Base-by-base conservation (phyloP, 2,888 invertebrate genomes). In the Morpho helenor region DNA sequence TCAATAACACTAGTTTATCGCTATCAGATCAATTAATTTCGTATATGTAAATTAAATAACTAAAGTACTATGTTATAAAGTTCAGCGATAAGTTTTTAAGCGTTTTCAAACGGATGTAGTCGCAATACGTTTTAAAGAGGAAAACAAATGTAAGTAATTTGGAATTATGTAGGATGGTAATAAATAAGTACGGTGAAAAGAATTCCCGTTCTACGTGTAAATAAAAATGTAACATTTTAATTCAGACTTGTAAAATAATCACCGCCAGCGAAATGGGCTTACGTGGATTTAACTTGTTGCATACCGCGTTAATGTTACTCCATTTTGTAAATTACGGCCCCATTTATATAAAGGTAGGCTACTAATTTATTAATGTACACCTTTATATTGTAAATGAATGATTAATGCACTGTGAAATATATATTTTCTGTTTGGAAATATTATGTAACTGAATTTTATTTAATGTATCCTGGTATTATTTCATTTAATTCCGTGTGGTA, bases 211-310 rank as follows among this genome's bases (percentile, higher is more conserved):
- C 41, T 9, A 16, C n/a, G 42, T 57, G 10, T 40, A 46, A 45
- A 52, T 52, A 49, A 60, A 56, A 47, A 39, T 42, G 31, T 50
- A 22, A 60, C 49, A 53, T 59, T 63, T 60, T 59, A 60, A 61
- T 61, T 59, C 57, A 49, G 39, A 50, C 49, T 61, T 40, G 56
- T 56, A 59, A 61, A 62, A 59, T 61, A 63, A 61, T 61, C 56
- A 62, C 53, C 59, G 63, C 56, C 40, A 61, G 58, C 57, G 45
- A 58, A 52, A 54, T n/a, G 49, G 47, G 56, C 52, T 54, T 49
- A 63, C 63, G 62, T 65, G 68, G 70, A 68, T 75, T 70, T 78
- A 67, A 83, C 83, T 83, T 83, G 83, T 83, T 83, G 83, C 83
- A 73, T 76, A 73, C 71, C 46, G 57, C 64, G 63, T 63, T 69